These are phyloP conservation scores for Drusus annulatus DNA, from an alignment of 1,140 invertebrate genomes.

Conservation along the genomic window DNA sequence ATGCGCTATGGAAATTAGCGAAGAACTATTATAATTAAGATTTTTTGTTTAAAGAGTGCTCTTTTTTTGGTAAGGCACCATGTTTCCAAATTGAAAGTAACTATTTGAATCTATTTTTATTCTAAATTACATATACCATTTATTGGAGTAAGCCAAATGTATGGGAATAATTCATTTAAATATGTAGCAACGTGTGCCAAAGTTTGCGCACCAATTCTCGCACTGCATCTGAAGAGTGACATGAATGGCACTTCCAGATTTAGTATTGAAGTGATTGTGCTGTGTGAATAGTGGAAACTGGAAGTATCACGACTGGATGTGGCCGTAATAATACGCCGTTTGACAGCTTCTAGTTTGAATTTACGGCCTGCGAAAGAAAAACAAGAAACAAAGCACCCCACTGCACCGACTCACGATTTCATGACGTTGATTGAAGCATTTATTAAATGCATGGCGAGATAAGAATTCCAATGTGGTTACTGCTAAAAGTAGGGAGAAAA, in stretches of 20 bases:
- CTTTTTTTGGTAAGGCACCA: too few species aligned
- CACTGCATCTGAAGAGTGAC: constrained; percentile 20
- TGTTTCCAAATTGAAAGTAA: too few species aligned
- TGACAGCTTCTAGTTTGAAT: constrained; percentile 31
- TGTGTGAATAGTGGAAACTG: constrained; percentile 8
- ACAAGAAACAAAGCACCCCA: constrained; percentile 5
- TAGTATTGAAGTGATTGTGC: constrained; percentile 8
- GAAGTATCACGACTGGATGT: background rate
- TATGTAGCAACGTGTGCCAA: too few species aligned
- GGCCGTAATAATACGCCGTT: background rate
- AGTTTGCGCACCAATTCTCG: too few species aligned
- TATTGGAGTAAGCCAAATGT: too few species aligned
- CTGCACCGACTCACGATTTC: background rate
- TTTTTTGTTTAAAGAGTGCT: too few species aligned
- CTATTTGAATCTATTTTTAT: too few species aligned
- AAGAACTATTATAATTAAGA: too few species aligned
- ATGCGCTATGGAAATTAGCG: too few species aligned
- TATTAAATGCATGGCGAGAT: background rate
- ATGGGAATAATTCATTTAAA: too few species aligned
- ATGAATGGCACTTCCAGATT: constrained; percentile 16
- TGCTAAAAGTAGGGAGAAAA: too few species aligned
- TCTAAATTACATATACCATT: too few species aligned
- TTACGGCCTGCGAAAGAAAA: constrained; percentile 18
- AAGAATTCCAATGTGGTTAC: background rate
- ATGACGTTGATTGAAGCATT: constrained; percentile 1